Evolutionary conservation across 2,113 vertebrate genomes (phyloP).

Genomic region (Melanocharis versteri): DNA sequence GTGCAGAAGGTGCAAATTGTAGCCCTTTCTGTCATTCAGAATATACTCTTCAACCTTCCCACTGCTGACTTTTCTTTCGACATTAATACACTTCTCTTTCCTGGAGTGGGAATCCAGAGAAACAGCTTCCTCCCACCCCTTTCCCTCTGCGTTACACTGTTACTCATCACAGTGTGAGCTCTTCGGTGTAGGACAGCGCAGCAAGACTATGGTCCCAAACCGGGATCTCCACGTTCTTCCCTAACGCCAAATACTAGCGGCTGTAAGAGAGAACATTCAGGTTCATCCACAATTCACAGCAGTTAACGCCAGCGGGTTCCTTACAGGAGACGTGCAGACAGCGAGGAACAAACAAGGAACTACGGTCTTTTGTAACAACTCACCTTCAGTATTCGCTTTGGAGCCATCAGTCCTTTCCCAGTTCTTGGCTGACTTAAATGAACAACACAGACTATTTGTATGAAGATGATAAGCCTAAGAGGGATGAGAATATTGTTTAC

Average conservation of each 20-base stretch:
- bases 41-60: background rate
- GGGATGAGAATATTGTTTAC: background rate
- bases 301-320: background rate
- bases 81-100: background rate
- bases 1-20: background rate
- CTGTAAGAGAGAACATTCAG: background rate
- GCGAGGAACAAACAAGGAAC: accelerated
- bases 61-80: background rate
- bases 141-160: accelerated
- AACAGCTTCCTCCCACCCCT: background rate
- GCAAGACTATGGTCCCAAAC: background rate
- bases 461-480: background rate
- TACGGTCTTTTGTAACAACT: background rate
- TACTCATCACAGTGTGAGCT: background rate
- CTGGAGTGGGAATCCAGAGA: background rate
- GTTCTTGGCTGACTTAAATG: background rate
- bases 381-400: background rate
- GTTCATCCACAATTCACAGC: background rate
- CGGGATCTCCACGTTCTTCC: background rate
- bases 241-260: accelerated
- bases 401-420: background rate
- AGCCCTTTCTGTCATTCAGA: background rate
- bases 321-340: accelerated
- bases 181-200: background rate
- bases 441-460: background rate